A percentile compares a stretch with the other conserved stretches of the same genome.
These are phyloP conservation scores for Polydesmus complanatus DNA, from an alignment of 2,888 invertebrate species.

Conservation along the genomic window DNA sequence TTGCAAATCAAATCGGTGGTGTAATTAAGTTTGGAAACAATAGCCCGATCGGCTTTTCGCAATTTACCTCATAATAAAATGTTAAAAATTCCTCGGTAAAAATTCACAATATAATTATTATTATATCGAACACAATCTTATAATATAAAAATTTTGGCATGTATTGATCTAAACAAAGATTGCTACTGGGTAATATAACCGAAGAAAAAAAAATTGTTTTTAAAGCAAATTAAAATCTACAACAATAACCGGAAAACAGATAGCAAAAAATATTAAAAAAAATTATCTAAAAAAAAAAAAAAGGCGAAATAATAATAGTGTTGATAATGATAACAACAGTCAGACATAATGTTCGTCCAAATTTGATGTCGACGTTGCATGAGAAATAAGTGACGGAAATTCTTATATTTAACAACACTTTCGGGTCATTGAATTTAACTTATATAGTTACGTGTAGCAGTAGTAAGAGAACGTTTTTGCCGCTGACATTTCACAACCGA, in stretches of 20 bases:
- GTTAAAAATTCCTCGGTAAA: too few species aligned
- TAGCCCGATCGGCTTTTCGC: too few species aligned
- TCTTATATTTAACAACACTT: neutral
- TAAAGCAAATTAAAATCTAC: conserved; percentile 2
- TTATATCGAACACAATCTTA: too few species aligned
- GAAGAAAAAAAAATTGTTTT: neutral
- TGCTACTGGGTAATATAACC: neutral
- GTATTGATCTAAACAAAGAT: too few species aligned
- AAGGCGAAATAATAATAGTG: neutral
- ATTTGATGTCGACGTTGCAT: neutral
- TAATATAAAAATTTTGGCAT: too few species aligned
- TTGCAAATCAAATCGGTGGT: too few species aligned
- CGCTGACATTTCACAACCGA: neutral
- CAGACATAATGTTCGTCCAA: neutral
- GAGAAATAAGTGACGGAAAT: neutral
- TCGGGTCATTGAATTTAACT: neutral
- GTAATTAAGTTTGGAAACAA: too few species aligned
- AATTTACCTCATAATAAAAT: too few species aligned
- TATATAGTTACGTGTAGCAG: neutral
- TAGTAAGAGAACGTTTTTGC: neutral
- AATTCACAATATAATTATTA: too few species aligned
- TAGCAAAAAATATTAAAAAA: too few species aligned
- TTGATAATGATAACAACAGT: neutral
- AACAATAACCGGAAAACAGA: conserved; percentile 10
- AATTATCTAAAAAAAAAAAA: neutral